Conservation (phyloP, 2,797 vertebrate species). For the Malacoraja senta region DNA sequence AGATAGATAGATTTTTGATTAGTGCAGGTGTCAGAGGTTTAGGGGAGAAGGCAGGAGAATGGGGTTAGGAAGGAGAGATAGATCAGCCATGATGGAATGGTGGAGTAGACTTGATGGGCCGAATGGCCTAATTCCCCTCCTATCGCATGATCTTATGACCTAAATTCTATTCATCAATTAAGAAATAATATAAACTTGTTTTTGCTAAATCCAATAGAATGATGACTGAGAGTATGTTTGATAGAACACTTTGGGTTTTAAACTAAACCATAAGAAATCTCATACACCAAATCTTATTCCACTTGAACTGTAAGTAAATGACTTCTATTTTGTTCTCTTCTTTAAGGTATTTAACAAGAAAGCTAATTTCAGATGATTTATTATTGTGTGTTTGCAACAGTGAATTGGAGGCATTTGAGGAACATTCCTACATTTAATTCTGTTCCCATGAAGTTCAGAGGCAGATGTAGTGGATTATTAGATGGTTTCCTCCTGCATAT, state of each 20-base stretch:
- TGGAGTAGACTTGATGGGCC: no score
- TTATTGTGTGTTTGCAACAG: not conserved
- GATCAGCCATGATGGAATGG: no score
- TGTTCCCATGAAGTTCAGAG: not conserved
- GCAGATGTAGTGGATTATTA: not conserved
- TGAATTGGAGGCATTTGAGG: not conserved
- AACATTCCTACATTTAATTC: not conserved
- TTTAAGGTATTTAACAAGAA: not conserved
- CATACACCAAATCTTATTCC: not conserved
- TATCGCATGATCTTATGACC: no score
- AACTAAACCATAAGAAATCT: not conserved
- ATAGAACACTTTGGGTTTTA: not conserved
- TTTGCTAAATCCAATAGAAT: no score
- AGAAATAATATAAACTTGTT: not conserved
- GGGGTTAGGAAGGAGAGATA: no score
- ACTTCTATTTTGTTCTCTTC: not conserved
- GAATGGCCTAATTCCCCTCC: no score
- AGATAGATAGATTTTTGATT: no score
- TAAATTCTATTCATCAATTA: not conserved
- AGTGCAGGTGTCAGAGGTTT: no score
- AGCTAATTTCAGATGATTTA: not conserved
- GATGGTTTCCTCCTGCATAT: not conserved
- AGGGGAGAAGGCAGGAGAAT: no score
- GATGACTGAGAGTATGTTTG: not conserved
- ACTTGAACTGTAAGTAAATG: no score